Conservation (phyloP, 2,888 invertebrate species). For the Hyles lineata region DNA sequence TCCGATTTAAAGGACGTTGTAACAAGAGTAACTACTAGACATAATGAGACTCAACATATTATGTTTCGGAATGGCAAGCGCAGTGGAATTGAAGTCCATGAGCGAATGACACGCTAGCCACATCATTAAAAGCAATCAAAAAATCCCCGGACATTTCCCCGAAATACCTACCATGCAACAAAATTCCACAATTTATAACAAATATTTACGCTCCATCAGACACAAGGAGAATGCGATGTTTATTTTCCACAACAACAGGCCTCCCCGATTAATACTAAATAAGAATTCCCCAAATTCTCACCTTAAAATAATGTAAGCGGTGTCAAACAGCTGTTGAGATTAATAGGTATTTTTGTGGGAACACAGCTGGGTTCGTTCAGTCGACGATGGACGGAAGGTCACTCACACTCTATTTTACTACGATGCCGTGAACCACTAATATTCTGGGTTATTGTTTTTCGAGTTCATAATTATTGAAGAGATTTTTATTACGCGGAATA, state of each 20-base stretch:
- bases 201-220: too few species aligned
- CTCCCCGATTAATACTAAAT: not conserved
- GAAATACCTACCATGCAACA: too few species aligned
- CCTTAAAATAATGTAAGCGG: not conserved
- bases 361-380: not conserved
- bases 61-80: too few species aligned
- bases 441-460: not conserved
- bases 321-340: not conserved
- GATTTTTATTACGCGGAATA: too few species aligned
- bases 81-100: too few species aligned
- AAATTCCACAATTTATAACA: too few species aligned
- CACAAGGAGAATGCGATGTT: not conserved
- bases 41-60: too few species aligned
- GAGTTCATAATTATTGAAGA: not conserved
- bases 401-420: not conserved
- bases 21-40: too few species aligned
- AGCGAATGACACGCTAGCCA: too few species aligned
- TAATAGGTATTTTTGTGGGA: not conserved
- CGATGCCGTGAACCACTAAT: not conserved
- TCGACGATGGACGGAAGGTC: conserved; percentile 1
- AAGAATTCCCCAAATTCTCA: not conserved
- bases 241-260: not conserved
- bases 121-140: too few species aligned
- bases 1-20: too few species aligned
- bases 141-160: too few species aligned